phyloP scores from a whole-genome alignment of 2,113 vertebrate genomes.

The Prochilodus magdalenae region DNA sequence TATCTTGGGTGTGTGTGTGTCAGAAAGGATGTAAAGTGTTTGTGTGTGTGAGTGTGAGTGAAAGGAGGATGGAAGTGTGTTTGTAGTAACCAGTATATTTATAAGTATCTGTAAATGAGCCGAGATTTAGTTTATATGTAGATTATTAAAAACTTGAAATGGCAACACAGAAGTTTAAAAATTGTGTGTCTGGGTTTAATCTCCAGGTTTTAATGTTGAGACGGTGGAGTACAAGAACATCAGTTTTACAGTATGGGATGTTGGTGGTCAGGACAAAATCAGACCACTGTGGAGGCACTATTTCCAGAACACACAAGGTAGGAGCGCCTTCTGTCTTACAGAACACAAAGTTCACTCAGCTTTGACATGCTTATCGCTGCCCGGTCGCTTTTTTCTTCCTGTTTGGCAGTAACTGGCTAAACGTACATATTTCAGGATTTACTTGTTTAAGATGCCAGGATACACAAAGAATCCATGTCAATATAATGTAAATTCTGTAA shows the following conservation, averaged over 20 bases:
- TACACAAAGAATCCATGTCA: too few species aligned
- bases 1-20: neutral
- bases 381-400: neutral
- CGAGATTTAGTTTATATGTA: too few species aligned
- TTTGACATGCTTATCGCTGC: neutral
- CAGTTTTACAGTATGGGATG: constrained; percentile 99
- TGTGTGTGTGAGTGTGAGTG: neutral
- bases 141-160: neutral
- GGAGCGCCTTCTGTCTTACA: neutral
- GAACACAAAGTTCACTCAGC: neutral
- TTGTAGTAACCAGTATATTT: neutral
- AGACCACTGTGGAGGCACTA: constrained; percentile 98
- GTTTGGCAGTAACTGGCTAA: neutral
- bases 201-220: constrained; percentile 94
- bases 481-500: too few species aligned
- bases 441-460: neutral
- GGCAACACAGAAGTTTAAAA: neutral
- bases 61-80: neutral
- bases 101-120: neutral
- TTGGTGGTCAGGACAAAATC: constrained; percentile 99
- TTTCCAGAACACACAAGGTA: constrained; percentile 99
- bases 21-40: too few species aligned
- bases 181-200: neutral
- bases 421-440: neutral
- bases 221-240: constrained; percentile 99